Conservation (phyloP, 1,140 invertebrate genomes). For the Bombus superbus region DNA sequence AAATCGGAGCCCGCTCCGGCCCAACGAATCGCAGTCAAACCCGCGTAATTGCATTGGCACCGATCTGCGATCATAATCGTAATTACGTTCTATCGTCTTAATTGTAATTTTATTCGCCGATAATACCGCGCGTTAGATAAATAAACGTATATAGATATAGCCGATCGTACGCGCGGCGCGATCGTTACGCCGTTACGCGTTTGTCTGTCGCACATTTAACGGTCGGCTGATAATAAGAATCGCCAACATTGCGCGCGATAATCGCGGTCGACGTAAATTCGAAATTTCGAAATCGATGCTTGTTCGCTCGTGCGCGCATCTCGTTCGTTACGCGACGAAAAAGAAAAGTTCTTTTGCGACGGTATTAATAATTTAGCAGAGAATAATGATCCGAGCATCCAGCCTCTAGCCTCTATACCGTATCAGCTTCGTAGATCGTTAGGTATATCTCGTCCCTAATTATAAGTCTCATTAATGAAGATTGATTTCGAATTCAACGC, state of each 20-base stretch:
- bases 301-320: neutral
- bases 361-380: constrained; percentile 55
- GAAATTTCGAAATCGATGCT: constrained; percentile 24
- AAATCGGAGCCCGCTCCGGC: neutral
- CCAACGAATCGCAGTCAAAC: neutral
- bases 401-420: constrained; percentile 16
- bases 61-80: neutral
- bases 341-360: constrained; percentile 1
- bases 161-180: neutral
- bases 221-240: constrained; percentile 30
- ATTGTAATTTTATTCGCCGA: constrained; percentile 35
- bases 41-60: neutral
- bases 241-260: neutral
- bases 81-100: constrained; percentile 2
- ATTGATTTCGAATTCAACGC: constrained; percentile 68
- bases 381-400: constrained; percentile 55
- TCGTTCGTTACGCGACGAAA: neutral
- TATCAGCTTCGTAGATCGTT: constrained; percentile 59
- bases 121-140: neutral
- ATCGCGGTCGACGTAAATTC: neutral
- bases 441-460: constrained; percentile 64
- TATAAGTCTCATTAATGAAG: constrained; percentile 68
- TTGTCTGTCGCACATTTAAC: constrained; percentile 36
- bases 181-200: constrained; percentile 2
- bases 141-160: neutral